phyloP scores from a whole-genome alignment of 2,797 vertebrate genomes.

The Tauraco hartlaubi region DNA sequence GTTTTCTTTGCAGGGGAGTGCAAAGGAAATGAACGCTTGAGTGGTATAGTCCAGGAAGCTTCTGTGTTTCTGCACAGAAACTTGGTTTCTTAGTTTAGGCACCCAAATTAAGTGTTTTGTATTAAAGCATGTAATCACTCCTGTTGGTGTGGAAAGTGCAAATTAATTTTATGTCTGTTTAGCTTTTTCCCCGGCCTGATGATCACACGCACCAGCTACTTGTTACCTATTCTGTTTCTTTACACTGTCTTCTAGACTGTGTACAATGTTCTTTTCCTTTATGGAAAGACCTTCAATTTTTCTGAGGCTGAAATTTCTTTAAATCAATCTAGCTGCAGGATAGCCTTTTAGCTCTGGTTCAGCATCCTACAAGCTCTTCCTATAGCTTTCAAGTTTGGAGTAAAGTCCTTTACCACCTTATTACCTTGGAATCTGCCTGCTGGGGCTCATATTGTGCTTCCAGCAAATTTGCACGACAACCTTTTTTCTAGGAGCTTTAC shows the following conservation, averaged over 20 bases:
- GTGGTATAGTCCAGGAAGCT: background rate
- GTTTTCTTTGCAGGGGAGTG: background rate
- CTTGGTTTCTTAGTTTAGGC: background rate
- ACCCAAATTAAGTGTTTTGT: background rate
- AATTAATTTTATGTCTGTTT: background rate
- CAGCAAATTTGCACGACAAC: background rate
- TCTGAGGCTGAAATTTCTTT: background rate
- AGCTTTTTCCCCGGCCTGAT: background rate
- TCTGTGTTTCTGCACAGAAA: background rate
- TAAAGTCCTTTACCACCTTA: background rate
- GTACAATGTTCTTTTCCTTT: background rate
- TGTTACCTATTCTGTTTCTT: background rate
- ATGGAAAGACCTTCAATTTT: background rate
- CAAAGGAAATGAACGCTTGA: background rate
- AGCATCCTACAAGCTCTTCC: background rate
- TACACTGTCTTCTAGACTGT: background rate
- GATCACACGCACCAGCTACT: background rate
- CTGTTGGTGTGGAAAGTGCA: background rate
- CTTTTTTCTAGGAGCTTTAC: background rate
- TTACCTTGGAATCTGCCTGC: conserved; percentile 22
- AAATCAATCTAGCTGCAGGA: background rate
- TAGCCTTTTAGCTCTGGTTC: background rate
- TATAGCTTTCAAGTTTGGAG: background rate
- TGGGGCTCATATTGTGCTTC: background rate
- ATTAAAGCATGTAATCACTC: background rate